Base-by-base conservation (phyloP, 2,113 vertebrate genomes). In the Illadopsis cleaveri region DNA sequence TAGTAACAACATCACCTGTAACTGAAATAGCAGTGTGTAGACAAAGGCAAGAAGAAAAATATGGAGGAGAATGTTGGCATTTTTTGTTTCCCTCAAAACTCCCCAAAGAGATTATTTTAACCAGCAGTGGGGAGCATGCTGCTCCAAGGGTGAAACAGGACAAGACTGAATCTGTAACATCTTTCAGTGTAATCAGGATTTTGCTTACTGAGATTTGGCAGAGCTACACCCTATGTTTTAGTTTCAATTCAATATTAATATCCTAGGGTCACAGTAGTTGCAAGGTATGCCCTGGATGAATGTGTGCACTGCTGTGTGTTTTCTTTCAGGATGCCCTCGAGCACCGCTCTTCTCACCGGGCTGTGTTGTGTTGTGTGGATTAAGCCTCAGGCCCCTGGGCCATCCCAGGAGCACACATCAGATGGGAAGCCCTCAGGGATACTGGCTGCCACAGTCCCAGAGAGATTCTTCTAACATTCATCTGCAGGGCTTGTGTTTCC, bases 381-480 rank as follows among this genome's bases (percentile, higher is more conserved):
- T 31, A 48, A 84, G 47, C 51, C 33, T 15, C 61, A 82, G 73
- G 35, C 30, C 42, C 51, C 51, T 70, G 42, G 78, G 85, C 85
- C 38, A 15, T 30, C 51, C 65, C 60, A 45, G 42, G 24, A 73
- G 11, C 0, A 0, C 2, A 1, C 15, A 19, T 61, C 53, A 64
- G 47, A 47, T 45, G 35, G 33, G 61, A 87, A 82, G 14, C 47
- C 85, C 35, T 70, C 42, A 35, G 61, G 73, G 56, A 62, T n/a
- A n/a, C 15, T 0, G 0, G 13, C n/a, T 54, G 33, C 47, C 81
- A 9, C 56, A 73, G 47, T 30, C 42, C 60, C 56, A 27, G 42
- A 42, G 51, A 62, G 47, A 30, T 66, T 61, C 64, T 68, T 82
- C n/a, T 60, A 11, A 53, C 30, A 18, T 48, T 62, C 17, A 9